Percentiles rank a stretch among this genome's conserved stretches.
Evolutionary conservation across 2,888 invertebrate species (phyloP).

Genomic region (Saturnia japonica): DNA sequence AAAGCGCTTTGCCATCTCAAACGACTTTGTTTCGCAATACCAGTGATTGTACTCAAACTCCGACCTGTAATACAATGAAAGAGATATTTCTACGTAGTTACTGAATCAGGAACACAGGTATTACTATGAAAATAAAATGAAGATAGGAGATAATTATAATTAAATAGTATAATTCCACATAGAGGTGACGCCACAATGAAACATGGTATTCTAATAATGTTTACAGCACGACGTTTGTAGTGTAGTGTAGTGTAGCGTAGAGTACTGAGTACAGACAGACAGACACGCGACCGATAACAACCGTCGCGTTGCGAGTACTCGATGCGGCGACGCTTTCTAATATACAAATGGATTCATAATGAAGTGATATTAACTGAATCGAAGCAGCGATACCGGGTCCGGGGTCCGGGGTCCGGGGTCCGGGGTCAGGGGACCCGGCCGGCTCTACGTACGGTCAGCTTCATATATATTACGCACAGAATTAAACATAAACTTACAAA

Average conservation of each 20-base stretch:
- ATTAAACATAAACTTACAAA: too few species aligned
- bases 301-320: too few species aligned
- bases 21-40: too few species aligned
- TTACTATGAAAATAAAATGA: background rate
- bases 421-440: too few species aligned
- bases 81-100: too few species aligned
- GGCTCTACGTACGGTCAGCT: background rate
- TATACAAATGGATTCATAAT: constrained; percentile 1
- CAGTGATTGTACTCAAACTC: too few species aligned
- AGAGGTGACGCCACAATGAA: too few species aligned
- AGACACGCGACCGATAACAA: background rate
- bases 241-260: background rate
- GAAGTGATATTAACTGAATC: background rate
- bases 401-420: background rate
- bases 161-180: too few species aligned
- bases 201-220: background rate
- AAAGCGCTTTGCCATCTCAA: too few species aligned
- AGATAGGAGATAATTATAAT: too few species aligned
- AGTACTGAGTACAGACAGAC: background rate
- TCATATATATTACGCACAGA: background rate
- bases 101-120: background rate
- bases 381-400: background rate
- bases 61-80: too few species aligned
- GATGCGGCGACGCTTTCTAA: background rate
- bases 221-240: background rate